Evolutionary conservation across 2,113 vertebrate genomes (phyloP).

Genomic region (Mungos mungo): DNA sequence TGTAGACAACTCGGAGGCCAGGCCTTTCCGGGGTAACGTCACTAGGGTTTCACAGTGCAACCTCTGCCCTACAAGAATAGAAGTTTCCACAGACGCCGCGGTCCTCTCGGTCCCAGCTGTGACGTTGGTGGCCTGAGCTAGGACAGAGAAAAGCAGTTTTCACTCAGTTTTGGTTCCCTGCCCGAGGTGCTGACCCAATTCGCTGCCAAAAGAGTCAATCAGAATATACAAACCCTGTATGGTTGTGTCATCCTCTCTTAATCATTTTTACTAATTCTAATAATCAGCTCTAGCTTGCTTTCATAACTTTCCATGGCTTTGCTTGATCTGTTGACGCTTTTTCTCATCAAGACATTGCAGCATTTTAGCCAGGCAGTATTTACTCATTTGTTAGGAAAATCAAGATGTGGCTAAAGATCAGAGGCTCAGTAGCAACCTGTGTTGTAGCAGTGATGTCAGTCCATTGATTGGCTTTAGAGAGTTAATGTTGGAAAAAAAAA

Average conservation of each 20-base stretch:
- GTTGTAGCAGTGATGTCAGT: slow-evolving; percentile 77
- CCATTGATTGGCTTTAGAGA: slow-evolving; percentile 78
- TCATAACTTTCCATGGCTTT: slow-evolving; percentile 80
- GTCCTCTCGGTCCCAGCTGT: slow-evolving; percentile 87
- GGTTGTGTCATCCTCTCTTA: slow-evolving; percentile 78
- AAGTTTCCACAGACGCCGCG: slow-evolving; percentile 83
- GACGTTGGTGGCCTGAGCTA: slow-evolving; percentile 86
- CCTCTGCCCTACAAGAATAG: slow-evolving; percentile 85
- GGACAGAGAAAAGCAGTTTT: slow-evolving; percentile 60
- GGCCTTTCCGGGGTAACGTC: slow-evolving; percentile 78
- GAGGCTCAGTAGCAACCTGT: slow-evolving; percentile 75
- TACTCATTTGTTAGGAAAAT: slow-evolving; percentile 79
- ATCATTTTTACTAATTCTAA: slow-evolving; percentile 80
- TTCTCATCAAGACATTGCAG: slow-evolving; percentile 75
- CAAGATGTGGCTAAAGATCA: slow-evolving; percentile 67
- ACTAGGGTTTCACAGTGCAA: slow-evolving; percentile 82
- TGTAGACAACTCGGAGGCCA: slow-evolving; percentile 62
- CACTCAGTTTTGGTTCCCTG: slow-evolving; percentile 75
- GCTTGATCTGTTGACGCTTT: slow-evolving; percentile 79
- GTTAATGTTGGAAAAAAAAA: slow-evolving; percentile 72
- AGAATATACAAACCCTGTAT: slow-evolving; percentile 76
- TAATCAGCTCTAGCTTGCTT: slow-evolving; percentile 80
- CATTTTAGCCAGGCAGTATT: slow-evolving; percentile 84
- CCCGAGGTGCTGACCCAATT: slow-evolving; percentile 80
- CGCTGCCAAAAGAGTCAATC: slow-evolving; percentile 81